Evolutionary conservation across 2,113 vertebrate genomes (phyloP), one percentile per base, ranked within the genome.

Genomic region (Hippoglossus stenolepis): DNA sequence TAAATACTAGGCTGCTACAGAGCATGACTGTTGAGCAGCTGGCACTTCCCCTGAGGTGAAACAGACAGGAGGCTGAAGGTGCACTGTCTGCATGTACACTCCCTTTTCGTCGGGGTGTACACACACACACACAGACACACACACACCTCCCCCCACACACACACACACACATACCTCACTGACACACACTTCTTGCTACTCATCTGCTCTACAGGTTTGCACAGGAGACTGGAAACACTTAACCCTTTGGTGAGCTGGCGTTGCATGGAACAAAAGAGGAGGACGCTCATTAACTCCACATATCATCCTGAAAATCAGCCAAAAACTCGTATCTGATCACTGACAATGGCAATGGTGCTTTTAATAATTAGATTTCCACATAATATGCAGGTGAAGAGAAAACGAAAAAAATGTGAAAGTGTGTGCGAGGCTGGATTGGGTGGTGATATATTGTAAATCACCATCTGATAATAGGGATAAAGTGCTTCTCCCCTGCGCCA

Each of bases 141-240:
- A 72, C 75, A 86, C 85, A 89, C 88, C 86, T 90, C 88, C 77
- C 66, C 79, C 1, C 86, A 75, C 76, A 61, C 70, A 73, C 75
- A 73, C 75, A 54, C 20, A 54, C 53, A 56, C n/a, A 80, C 87
- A 92, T 88, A 90, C 86, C 82, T 87, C 75, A 31, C 77, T 87
- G 85, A 90, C 79, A 91, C 67, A 83, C 72, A 76, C 82, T 18
- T 21, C 64, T 10, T 80, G 79, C 65, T 66, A 85, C 82, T 90
- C 88, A 82, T 90, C 86, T 87, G 84, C 57, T 69, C 77, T 87
- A 74, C 93, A 92, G 92, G 91, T 93, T 93, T 77, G 77, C 90
- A 92, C 90, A 93, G 79, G 87, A 92, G 86, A 75, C 72, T 5
- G 51, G 54, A 72, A 83, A 80, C 18, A 54, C 63, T 92, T 92